phyloP scores from a whole-genome alignment of 1,140 invertebrate species.

The Hetaerina americana region DNA sequence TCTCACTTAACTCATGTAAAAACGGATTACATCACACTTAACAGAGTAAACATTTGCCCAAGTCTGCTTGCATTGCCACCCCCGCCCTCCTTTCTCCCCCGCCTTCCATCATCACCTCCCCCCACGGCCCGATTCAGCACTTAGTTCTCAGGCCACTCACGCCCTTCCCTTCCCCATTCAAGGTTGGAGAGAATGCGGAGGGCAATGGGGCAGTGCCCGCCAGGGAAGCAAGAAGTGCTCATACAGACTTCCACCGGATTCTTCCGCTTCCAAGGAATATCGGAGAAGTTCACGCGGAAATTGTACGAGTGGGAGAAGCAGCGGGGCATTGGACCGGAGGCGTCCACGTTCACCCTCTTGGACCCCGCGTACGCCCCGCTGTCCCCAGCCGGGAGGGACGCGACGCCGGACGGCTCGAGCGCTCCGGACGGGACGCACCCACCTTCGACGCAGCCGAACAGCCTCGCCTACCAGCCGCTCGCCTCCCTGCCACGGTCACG shows the following conservation, averaged over 20 bases:
- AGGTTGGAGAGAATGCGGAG: constrained; percentile 46
- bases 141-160: no score
- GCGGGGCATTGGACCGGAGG: constrained; percentile 61
- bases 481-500: constrained; percentile 44
- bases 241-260: constrained; percentile 68
- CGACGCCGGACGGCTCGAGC: constrained; percentile 10
- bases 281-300: constrained; percentile 74
- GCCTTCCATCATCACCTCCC: no score
- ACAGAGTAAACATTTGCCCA: no score
- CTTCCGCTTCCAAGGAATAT: constrained; percentile 72
- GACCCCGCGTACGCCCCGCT: constrained; percentile 39
- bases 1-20: no score
- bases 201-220: constrained; percentile 33
- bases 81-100: no score
- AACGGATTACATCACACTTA: no score
- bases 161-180: no score
- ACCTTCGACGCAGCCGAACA: not conserved
- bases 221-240: constrained; percentile 50
- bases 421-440: constrained; percentile 32
- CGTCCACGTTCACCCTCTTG: constrained; percentile 63
- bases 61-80: no score
- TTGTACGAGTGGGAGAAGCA: constrained; percentile 85
- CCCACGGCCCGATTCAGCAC: no score
- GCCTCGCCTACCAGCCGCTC: no score
- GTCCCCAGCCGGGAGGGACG: constrained; percentile 7